Evolutionary conservation across 2,797 vertebrate genomes (phyloP), one percentile per base, ranked within the genome.

Genomic region (Anguilla marmorata): DNA sequence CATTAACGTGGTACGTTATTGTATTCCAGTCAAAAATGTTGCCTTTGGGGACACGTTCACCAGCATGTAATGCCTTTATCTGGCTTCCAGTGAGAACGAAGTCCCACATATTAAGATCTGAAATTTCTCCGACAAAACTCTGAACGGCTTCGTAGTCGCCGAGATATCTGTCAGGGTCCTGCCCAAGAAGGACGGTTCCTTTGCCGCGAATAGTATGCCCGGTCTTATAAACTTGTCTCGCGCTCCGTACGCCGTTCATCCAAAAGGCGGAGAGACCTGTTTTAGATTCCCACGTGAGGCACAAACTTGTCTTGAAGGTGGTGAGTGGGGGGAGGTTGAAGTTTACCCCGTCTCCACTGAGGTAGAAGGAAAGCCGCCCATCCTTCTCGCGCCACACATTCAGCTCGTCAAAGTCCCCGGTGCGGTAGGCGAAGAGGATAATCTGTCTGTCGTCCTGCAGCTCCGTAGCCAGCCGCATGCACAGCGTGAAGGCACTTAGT

Each of bases 401-500:
- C 37, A 97, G 95, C 87, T 96, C 96, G 11, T 97, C 96, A 0
- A 95, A 96, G 93, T 96, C 94, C 0, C 94, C 84, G 0, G 96
- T 96, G 88, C 95, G 95, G 91, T 97, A 97, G 87, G 96, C 96
- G 33, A 96, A 96, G 89, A 96, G 93, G 92, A 96, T 96, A 91
- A 96, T 91, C 93, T 96, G 94, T 0, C 95, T 93, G 7, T 96
- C 95, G 2, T 94, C 95, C 0, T 94, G 93, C 83, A 96, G 93
- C 91, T 96, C 96, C 0, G 95, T 95, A 91, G 95, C 95, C 63
- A 96, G 92, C 0, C 95, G 94, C 95, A 96, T 93, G 91, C 96
- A 97, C 19, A 97, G 93, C 0, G 96, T 96, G 91, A 97, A 96
- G 86, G 95, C 96, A 33, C 27, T 90, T 37, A 96, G 91, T 1